Conservation (phyloP, 2,888 invertebrate species). For the Congeria kusceri region DNA sequence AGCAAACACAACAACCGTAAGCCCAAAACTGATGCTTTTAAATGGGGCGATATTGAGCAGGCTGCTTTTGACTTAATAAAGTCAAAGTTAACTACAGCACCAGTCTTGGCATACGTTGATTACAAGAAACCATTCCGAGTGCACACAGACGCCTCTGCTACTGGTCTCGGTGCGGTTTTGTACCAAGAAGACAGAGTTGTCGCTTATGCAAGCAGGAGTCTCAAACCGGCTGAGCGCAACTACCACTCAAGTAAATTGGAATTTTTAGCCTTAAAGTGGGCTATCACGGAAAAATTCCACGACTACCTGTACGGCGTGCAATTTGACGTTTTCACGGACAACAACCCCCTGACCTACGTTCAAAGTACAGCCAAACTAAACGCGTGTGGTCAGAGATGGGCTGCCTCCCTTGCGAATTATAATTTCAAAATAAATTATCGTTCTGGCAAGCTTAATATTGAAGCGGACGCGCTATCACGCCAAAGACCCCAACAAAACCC, state of each 20-base stretch:
- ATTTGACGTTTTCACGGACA: constrained; percentile 7
- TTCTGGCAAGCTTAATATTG: background rate
- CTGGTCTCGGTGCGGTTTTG: constrained; percentile 6
- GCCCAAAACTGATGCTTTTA: background rate
- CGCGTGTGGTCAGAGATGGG: constrained; percentile 3
- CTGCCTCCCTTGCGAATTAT: background rate
- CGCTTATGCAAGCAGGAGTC: constrained; percentile 10
- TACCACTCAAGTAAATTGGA: background rate
- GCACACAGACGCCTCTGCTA: constrained; percentile 12
- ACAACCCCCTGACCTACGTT: constrained; percentile 10
- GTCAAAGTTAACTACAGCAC: background rate
- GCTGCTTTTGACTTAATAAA: constrained; percentile 5
- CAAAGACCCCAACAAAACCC: too few relatives aligned
- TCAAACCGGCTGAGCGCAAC: background rate
- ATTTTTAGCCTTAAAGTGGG: background rate
- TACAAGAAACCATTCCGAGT: background rate
- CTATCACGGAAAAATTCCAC: background rate
- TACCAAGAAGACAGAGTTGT: constrained; percentile 18
- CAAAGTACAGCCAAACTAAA: constrained; percentile 4
- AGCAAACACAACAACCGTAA: too few relatives aligned
- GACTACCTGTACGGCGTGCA: background rate
- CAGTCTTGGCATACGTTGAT: constrained; percentile 1
- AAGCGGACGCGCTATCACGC: constrained; percentile 7
- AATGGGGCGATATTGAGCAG: background rate
- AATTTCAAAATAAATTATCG: background rate